phyloP scores from a whole-genome alignment of 2,888 invertebrate species.

The Aphodius granarius region DNA sequence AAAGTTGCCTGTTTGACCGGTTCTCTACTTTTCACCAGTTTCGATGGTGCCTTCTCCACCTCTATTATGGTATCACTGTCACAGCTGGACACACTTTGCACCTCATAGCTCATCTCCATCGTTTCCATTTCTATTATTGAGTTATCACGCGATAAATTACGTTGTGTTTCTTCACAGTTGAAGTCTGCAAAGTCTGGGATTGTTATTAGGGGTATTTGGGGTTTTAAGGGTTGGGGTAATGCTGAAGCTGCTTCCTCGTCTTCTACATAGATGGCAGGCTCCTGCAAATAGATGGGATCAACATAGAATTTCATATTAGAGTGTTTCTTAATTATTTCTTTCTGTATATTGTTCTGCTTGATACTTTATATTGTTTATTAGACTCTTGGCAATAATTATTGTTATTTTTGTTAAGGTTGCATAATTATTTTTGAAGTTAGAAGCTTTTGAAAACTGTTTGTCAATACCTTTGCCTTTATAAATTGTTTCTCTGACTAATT shows the following conservation, averaged over 20 bases:
- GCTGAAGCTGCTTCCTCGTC: conserved; percentile 27
- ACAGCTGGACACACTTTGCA: conserved; percentile 49
- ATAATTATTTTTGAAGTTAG: no score
- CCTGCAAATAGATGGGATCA: conserved; percentile 15
- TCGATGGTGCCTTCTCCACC: conserved; percentile 38
- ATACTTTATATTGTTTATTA: no score
- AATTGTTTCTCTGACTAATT: no score
- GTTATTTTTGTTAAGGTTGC: no score
- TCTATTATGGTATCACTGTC: conserved; percentile 42
- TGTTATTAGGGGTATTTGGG: conserved; percentile 41
- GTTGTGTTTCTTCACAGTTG: conserved; percentile 35
- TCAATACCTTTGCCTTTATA: no score
- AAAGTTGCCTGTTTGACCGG: conserved; percentile 37
- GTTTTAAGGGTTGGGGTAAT: conserved; percentile 30
- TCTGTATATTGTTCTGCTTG: no score
- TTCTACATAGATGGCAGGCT: conserved; percentile 40
- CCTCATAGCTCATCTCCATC: conserved; percentile 48
- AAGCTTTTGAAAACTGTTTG: no score
- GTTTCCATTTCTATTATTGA: conserved; percentile 54
- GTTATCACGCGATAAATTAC: conserved; percentile 44
- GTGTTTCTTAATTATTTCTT: no score
- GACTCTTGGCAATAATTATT: no score
- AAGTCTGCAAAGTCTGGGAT: conserved; percentile 41
- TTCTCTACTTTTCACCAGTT: conserved; percentile 42
- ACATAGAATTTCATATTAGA: no score